phyloP scores from a whole-genome alignment of 92 coral and sea anemone genomes.

The Metridium senile region DNA sequence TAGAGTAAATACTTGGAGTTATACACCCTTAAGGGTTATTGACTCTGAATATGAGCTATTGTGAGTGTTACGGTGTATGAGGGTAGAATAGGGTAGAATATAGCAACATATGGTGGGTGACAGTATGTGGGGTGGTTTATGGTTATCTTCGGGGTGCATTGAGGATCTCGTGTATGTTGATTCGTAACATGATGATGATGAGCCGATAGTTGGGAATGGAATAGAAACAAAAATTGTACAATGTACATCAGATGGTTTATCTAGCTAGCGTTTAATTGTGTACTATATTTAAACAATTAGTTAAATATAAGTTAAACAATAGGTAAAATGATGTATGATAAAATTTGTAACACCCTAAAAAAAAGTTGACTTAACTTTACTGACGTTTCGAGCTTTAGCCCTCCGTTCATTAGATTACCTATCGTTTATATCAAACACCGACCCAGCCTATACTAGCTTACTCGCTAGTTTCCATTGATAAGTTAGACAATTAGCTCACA shows the following conservation, averaged over 20 bases:
- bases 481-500: too few relatives aligned
- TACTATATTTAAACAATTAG: too few relatives aligned
- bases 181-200: background rate
- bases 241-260: background rate
- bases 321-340: too few relatives aligned
- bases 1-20: background rate
- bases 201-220: background rate
- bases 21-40: background rate
- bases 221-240: background rate
- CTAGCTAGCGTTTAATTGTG: too few relatives aligned
- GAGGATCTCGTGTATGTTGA: constrained; percentile 23
- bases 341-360: too few relatives aligned
- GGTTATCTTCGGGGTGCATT: constrained; percentile 19
- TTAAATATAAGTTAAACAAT: too few relatives aligned
- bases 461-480: too few relatives aligned
- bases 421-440: too few relatives aligned
- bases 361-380: too few relatives aligned
- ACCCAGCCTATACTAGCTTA: too few relatives aligned
- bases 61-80: background rate
- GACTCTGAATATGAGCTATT: background rate
- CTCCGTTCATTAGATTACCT: too few relatives aligned
- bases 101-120: constrained; percentile 30
- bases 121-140: background rate
- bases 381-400: too few relatives aligned
- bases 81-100: background rate